Evolutionary conservation across 2,113 vertebrate species (phyloP), one percentile per base, ranked within the genome.

Genomic region (Carollia perspicillata): DNA sequence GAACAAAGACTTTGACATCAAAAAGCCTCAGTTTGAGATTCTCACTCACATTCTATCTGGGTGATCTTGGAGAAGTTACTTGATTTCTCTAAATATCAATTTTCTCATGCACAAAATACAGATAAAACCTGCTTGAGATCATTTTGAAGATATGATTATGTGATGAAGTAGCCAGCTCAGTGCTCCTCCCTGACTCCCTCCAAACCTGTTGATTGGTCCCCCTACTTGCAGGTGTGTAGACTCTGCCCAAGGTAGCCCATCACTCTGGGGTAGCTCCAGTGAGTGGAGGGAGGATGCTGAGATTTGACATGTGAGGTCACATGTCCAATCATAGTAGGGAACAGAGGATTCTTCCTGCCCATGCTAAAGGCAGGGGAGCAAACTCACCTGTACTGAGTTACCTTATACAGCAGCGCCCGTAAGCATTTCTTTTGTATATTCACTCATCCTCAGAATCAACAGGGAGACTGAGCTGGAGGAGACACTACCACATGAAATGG

Each of bases 11-110:
- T 53, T 58, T 60, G 77, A 81, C 51, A 53, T 63, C 22, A 42
- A 33, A 84, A 96, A 92, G 35, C 49, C 8, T 77, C 37, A 30
- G 58, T 37, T 35, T 87, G 42, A 84, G 74, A 89, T 79, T 17
- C n/a, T 85, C 10, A 60, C 16, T 89, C 40, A 72, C 12, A 33
- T 80, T 58, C 28, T 68, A 53, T 37, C 28, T 88, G 55, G 53
- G 18, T 74, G n/a, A 88, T 65, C 33, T 90, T 75, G 23, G 69
- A 79, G 60, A 74, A 65, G 12, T 58, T 63, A 71, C 23, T 86
- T 83, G 53, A 69, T 94, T 93, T 93, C 40, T 71, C 23, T 72
- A 84, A 75, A 71, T 63, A 28, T 92, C 44, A 40, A 28, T 84
- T 87, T 84, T 71, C 60, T 90, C 9, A 6, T 33, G 8, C 69